Evolutionary conservation across 2,797 vertebrate species (phyloP).

Genomic region (Tympanoctomys barrerae): DNA sequence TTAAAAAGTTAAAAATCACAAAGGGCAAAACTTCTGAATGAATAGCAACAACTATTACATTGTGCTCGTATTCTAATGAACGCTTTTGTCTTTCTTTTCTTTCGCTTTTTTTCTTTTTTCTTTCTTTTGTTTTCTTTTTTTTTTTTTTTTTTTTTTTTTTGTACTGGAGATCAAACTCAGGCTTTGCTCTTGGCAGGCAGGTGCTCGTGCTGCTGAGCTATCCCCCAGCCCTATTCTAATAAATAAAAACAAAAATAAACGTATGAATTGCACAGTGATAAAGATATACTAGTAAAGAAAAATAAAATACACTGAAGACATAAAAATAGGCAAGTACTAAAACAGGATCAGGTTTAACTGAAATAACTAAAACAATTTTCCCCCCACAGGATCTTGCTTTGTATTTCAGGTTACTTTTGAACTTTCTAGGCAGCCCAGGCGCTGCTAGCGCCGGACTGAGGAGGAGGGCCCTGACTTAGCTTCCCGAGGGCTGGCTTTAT

Average conservation of each 20-base stretch:
- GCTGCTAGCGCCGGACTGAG: not conserved
- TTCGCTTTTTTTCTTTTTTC: no score
- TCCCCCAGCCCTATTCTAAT: not conserved
- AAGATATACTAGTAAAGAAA: not conserved
- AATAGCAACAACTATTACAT: not conserved
- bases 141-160: no score
- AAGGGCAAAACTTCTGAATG: not conserved
- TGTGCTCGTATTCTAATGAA: not conserved
- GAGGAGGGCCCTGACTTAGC: not conserved
- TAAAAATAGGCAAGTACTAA: not conserved
- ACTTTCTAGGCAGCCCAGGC: not conserved
- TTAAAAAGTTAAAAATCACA: not conserved
- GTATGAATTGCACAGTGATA: not conserved
- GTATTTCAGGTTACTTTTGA: not conserved
- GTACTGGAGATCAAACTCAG: no score
- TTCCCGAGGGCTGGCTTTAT: not conserved
- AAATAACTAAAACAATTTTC: not conserved
- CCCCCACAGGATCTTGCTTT: not conserved
- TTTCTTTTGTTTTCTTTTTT: no score
- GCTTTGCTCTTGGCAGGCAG: no score
- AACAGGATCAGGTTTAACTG: not conserved
- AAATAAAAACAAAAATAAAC: not conserved
- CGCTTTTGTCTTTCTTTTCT: no score
- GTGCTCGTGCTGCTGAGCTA: no score
- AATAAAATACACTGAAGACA: not conserved